Conservation (phyloP, 1,140 invertebrate species). For the Riptortus pedestris region DNA sequence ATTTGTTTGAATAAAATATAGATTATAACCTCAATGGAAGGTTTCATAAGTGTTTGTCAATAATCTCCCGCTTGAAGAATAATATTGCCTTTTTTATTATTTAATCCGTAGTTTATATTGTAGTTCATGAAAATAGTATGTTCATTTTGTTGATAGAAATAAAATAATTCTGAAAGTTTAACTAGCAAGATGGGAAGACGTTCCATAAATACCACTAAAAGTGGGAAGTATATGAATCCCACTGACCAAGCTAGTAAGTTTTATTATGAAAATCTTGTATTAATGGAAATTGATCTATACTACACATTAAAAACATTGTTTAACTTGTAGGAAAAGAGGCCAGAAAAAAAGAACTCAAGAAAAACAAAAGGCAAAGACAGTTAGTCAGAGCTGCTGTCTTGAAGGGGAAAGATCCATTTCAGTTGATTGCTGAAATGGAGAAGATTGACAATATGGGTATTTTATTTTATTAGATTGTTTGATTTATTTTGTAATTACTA, state of each 20-base stretch:
- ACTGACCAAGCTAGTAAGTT: slow-evolving; percentile 95
- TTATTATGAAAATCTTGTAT: slow-evolving; percentile 11
- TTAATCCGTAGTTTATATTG: too few species aligned
- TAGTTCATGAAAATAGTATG: too few species aligned
- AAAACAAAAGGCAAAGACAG: slow-evolving; percentile 93
- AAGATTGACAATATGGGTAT: slow-evolving; percentile 96
- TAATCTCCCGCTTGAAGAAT: too few species aligned
- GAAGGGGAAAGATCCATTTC: slow-evolving; percentile 93
- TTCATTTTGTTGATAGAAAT: too few species aligned
- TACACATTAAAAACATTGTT: not conserved
- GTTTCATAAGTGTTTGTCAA: too few species aligned
- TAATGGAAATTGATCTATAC: not conserved
- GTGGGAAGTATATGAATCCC: slow-evolving; percentile 99
- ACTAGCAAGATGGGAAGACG: slow-evolving; percentile 72
- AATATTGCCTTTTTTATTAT: too few species aligned
- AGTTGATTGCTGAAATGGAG: slow-evolving; percentile 90
- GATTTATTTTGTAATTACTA: not conserved
- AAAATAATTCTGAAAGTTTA: too few species aligned
- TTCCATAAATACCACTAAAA: slow-evolving; percentile 97
- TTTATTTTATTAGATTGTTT: slow-evolving; percentile 22
- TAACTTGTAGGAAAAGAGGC: slow-evolving; percentile 78
- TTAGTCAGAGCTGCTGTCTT: slow-evolving; percentile 91
- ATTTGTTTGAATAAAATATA: too few species aligned
- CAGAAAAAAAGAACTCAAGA: slow-evolving; percentile 92
- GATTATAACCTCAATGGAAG: too few species aligned